Conservation (phyloP, 2,797 vertebrate species). For the Protosalanx chinensis region DNA sequence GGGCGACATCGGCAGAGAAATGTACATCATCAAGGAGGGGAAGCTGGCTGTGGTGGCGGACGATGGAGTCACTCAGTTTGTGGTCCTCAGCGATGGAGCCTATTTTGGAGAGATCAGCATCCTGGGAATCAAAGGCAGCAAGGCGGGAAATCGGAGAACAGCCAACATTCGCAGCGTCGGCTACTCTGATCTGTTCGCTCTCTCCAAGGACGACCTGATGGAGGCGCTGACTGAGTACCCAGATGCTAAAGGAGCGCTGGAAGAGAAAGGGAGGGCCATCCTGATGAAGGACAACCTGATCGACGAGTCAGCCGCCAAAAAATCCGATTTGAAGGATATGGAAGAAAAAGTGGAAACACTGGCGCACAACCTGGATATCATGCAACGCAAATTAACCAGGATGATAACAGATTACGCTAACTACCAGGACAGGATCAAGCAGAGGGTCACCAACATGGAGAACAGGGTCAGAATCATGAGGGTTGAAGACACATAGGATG, state of each 20-base stretch:
- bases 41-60: conserved; percentile 93
- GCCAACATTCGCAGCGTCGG: conserved; percentile 96
- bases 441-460: conserved; percentile 83
- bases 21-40: conserved; percentile 97
- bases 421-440: conserved; percentile 82
- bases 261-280: conserved; percentile 92
- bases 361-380: conserved; percentile 74
- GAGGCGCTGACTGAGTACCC: conserved; percentile 92
- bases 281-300: conserved; percentile 96
- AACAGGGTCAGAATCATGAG: conserved; percentile 69
- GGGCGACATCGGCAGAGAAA: conserved; percentile 93
- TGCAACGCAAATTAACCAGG: conserved; percentile 79
- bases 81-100: conserved; percentile 90
- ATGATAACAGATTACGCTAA: conserved; percentile 75
- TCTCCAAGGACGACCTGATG: conserved; percentile 97
- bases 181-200: conserved; percentile 93
- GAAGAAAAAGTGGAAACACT: conserved; percentile 80
- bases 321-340: conserved; percentile 79
- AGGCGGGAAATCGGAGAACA: conserved; percentile 92
- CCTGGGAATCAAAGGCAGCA: conserved; percentile 94
- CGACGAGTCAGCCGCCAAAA: conserved; percentile 76
- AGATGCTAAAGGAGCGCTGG: conserved; percentile 87
- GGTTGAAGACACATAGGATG: conserved; percentile 33
- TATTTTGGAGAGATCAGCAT: conserved; percentile 99
- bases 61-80: conserved; percentile 92